Conservation (phyloP, 2,888 invertebrate genomes). For the Pycnomerus fuliginosus region DNA sequence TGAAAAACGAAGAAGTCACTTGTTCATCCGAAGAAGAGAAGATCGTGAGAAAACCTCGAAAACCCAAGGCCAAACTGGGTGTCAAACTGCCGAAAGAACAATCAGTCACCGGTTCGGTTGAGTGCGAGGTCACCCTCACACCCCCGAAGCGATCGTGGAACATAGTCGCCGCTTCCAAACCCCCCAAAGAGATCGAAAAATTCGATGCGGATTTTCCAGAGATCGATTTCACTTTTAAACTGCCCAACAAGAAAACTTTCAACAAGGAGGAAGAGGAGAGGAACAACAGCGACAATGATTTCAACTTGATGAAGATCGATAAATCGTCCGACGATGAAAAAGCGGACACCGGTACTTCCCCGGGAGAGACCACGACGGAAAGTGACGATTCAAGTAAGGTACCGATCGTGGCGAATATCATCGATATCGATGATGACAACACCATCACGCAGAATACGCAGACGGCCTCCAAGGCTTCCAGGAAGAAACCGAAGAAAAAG, state of each 20-base stretch:
- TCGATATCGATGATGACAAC: constrained; percentile 48
- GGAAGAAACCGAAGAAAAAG: constrained; percentile 63
- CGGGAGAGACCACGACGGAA: constrained; percentile 60
- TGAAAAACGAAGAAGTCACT: constrained; percentile 22
- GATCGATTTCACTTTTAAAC: constrained; percentile 28
- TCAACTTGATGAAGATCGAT: constrained; percentile 48
- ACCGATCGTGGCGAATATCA: constrained; percentile 32
- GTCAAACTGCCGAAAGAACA: constrained; percentile 44
- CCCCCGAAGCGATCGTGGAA: constrained; percentile 57
- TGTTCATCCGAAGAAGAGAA: constrained; percentile 30
- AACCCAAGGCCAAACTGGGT: constrained; percentile 50
- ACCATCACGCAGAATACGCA: constrained; percentile 36
- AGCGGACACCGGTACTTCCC: constrained; percentile 50
- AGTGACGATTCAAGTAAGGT: constrained; percentile 56
- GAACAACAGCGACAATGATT: constrained; percentile 18
- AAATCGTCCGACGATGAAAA: constrained; percentile 62
- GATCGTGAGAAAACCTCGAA: constrained; percentile 42
- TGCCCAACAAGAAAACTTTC: constrained; percentile 29
- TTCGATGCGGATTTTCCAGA: neutral
- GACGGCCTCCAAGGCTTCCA: constrained; percentile 47
- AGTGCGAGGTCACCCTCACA: constrained; percentile 30
- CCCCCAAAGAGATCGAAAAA: constrained; percentile 34
- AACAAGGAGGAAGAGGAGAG: constrained; percentile 24
- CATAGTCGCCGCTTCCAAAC: constrained; percentile 53
- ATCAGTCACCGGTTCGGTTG: constrained; percentile 28